These are phyloP conservation scores for Drosophila athabasca DNA, from an alignment of 1,140 invertebrate species.

Conservation along the genomic window DNA sequence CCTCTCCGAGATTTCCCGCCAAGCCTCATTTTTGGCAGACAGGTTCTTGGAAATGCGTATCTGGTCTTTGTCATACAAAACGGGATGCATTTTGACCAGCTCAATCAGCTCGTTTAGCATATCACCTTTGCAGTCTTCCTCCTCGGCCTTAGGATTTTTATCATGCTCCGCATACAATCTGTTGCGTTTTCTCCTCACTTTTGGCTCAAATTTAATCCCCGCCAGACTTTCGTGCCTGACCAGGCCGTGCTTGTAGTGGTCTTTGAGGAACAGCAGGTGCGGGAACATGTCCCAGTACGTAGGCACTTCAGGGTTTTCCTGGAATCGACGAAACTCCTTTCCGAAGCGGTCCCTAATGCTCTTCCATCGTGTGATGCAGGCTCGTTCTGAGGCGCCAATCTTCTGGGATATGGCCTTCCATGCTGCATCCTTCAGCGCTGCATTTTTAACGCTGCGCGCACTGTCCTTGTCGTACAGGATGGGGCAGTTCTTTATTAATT, in stretches of 20 bases:
- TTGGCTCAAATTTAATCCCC: conserved; percentile 61
- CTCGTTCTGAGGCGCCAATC: conserved; percentile 62
- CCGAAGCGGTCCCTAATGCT: conserved; percentile 75
- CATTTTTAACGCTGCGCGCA: conserved; percentile 62
- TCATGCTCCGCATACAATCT: conserved; percentile 25
- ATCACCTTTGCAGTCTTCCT: conserved; percentile 44
- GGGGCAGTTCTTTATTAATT: conserved; percentile 65
- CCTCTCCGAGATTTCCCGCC: conserved; percentile 65
- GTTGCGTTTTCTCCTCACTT: conserved; percentile 37
- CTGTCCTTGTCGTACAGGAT: conserved; percentile 74
- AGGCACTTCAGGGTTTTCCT: conserved; percentile 61
- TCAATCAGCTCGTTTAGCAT: conserved; percentile 67
- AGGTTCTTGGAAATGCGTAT: conserved; percentile 78
- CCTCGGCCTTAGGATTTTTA: conserved; percentile 30
- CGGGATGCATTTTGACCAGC: conserved; percentile 69
- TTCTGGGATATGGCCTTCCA: conserved; percentile 69
- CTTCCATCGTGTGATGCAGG: conserved; percentile 79
- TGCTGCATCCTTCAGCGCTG: conserved; percentile 64
- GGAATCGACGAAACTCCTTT: conserved; percentile 71
- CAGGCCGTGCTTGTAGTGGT: conserved; percentile 75
- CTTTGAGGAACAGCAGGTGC: conserved; percentile 66
- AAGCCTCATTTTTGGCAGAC: conserved; percentile 72
- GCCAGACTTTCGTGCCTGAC: conserved; percentile 59
- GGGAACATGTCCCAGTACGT: conserved; percentile 79
- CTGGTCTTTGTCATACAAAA: conserved; percentile 69